Percentiles rank a stretch among this genome's conserved stretches.
phyloP scores from a whole-genome alignment of 2,888 invertebrate species.

The Colletes collaris region DNA sequence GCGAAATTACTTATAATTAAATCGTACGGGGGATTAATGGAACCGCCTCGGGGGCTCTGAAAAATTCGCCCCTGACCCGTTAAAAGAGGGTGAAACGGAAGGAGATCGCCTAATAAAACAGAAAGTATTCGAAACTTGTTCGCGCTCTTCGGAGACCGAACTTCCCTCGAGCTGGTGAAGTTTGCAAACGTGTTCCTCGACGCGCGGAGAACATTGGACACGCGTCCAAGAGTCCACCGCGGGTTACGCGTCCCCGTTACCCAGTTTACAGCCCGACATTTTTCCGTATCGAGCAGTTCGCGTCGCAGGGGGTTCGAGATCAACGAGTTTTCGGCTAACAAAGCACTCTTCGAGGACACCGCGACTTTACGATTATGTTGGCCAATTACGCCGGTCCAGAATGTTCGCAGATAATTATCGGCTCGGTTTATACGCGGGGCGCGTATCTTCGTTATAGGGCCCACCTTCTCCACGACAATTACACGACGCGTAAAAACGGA shows the following conservation, averaged over 20 bases:
- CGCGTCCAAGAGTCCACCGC: neutral
- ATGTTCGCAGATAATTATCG: constrained; percentile 43
- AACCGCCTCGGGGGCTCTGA: no score
- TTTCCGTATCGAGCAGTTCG: neutral
- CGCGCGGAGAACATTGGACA: neutral
- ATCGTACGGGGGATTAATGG: no score
- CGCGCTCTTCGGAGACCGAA: neutral
- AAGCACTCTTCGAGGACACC: neutral
- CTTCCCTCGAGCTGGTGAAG: no score
- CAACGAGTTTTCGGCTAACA: constrained; percentile 2
- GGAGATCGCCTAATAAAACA: constrained; percentile 9
- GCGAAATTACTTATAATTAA: no score
- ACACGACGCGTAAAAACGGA: neutral
- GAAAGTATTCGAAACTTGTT: constrained; percentile 15
- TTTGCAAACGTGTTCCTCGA: constrained; percentile 7
- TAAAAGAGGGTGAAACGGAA: constrained; percentile 2
- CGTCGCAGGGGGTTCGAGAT: neutral
- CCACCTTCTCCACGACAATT: neutral
- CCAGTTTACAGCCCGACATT: neutral
- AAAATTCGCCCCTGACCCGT: neutral
- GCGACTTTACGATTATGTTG: constrained; percentile 64
- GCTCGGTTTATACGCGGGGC: neutral
- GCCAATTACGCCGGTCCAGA: constrained; percentile 51
- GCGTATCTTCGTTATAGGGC: neutral
- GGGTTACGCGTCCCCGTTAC: neutral